phyloP scores from a whole-genome alignment of 2,113 vertebrate genomes.

The Eublepharis macularius region DNA sequence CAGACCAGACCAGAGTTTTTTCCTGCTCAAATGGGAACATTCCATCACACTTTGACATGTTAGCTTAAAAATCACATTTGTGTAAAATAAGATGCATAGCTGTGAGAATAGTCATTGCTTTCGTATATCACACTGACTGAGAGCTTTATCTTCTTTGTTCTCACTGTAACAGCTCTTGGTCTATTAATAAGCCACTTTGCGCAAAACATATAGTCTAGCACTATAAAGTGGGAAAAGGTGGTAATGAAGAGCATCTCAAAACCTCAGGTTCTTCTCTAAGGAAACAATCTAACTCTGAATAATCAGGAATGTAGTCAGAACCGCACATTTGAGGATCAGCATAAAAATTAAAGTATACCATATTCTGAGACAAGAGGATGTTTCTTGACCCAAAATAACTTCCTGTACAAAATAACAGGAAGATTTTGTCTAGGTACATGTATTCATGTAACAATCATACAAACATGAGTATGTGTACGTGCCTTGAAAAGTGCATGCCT shows the following conservation, averaged over 20 bases:
- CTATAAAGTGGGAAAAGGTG: conserved; percentile 51
- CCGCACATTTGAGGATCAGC: conserved; percentile 12
- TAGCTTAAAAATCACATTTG: neutral
- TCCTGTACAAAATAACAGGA: neutral
- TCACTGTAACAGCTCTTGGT: conserved; percentile 39
- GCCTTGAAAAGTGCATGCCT: neutral
- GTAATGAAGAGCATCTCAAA: conserved; percentile 49
- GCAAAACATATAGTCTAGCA: conserved; percentile 58
- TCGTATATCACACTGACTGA: conserved; percentile 12
- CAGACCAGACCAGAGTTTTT: neutral
- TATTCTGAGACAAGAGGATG: neutral
- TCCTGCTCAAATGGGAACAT: neutral
- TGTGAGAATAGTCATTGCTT: conserved; percentile 14
- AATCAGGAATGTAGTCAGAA: neutral
- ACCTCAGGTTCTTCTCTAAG: neutral
- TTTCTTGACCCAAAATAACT: neutral
- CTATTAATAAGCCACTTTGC: conserved; percentile 56
- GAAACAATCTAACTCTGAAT: conserved; percentile 26
- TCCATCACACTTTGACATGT: neutral
- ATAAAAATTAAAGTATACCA: neutral
- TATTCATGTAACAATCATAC: neutral
- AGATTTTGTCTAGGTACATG: conserved; percentile 25
- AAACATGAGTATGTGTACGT: neutral
- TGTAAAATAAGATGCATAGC: neutral
- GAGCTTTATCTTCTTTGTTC: conserved; percentile 27